Evolutionary conservation across 2,113 vertebrate genomes (phyloP), one percentile per base, ranked within the genome.

Genomic region (Sprattus sprattus): DNA sequence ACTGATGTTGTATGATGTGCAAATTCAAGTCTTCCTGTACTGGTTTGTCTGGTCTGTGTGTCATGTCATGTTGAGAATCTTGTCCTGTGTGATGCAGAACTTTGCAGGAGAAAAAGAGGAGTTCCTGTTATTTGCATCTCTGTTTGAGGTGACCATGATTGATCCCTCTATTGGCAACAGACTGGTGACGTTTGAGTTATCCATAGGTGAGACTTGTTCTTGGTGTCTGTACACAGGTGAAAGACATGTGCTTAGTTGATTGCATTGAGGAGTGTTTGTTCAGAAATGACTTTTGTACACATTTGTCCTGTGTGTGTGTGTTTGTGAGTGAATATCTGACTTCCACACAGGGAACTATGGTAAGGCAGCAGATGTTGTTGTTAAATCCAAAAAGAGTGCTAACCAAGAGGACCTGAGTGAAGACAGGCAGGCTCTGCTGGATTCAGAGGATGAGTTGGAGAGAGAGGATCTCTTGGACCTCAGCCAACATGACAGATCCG

Each of bases 91-190:
- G 82, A 8, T 39, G 15, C 89, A 99, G 97, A 95, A 95, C 1
- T 93, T 92, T 0, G 0, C 97, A 83, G 97, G 96, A 0, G 93
- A 90, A 82, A 96, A 93, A 64, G 96, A 98, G 78, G 97, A 99
- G 86, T 99, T 98, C 88, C 91, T 99, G 84, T 94, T 99, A 71
- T 99, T 98, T 5, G 94, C 95, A 0, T 95, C 96, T 67, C 94
- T 99, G 83, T 97, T 99, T 89, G 97, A 99, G 89, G 95, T 96
- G 81, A 97, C 97, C 3, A 97, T 98, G 98, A 96, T 99, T 49
- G 96, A 99, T 85, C 94, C 94, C 0, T 93, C 94, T 50, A 90
- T 99, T 57, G 93, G 93, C 87, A 93, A 89, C 18, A 97, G 93
- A 86, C 94, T 94, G 3, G 82, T 98, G 87, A 96, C 92, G 84